Base-by-base conservation (phyloP, 2,888 invertebrate species). In the Isoperla grammatica region DNA sequence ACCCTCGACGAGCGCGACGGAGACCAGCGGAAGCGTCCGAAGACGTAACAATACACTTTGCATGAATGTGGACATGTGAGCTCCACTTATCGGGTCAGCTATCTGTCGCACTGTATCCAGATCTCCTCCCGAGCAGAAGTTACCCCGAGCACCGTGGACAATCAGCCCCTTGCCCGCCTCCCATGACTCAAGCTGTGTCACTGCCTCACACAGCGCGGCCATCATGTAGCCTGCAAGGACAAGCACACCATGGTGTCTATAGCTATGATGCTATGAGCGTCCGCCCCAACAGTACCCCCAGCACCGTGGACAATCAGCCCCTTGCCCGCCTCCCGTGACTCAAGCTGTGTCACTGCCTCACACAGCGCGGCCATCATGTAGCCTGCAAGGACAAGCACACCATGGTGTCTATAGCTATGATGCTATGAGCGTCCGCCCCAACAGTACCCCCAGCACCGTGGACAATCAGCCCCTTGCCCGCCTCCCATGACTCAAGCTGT, bases 81-180 rank as follows among this genome's bases (percentile, higher is more conserved):
- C 71, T 0, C 77, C 78, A 48, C 70, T 70, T 6, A 69, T 68
- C 2, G 71, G 66, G 29, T 66, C 71, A 15, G 61, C 65, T 8
- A 75, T 72, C 53, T 68, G 60, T 43, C 68, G 68, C 1, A 76
- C 74, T 37, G 75, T 73, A 12, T 71, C 70, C 11, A 80, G 68
- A 67, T 80, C 79, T 2, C 76, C 79, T 9, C 81, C 81, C 1
- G 80, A 77, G 67, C 80, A 80, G 67, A 81, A 81, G n/a, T 71
- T 72, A 8, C 72, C 70, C 2, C 71, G 74, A 1, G 69, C 68
- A 0, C 78, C 78, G 59, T 71, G 68, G 3, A 81, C 57, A 12
- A 81, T 68, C 8, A 79, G 62, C 5, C 75, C 78, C 70, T 75
- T 76, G 1, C 74, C 71, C 67, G 62, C 57, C 2, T 68, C 59